Evolutionary conservation across 2,113 vertebrate genomes (phyloP).

Genomic region (Tylochromis polylepis): DNA sequence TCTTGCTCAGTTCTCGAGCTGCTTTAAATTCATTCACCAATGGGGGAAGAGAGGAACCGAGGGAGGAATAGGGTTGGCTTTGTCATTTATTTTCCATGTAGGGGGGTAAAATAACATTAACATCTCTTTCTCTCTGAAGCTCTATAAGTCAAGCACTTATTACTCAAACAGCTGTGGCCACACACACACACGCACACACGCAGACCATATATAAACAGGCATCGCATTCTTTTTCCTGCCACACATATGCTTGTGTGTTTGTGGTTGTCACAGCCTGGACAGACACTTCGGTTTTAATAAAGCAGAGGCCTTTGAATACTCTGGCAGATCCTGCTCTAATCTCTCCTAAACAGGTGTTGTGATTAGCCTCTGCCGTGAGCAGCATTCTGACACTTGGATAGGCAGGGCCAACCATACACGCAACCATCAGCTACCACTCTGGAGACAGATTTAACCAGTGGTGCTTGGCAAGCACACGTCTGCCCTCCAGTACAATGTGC

Average conservation of each 20-base stretch:
- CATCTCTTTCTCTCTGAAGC: slow-evolving; percentile 60
- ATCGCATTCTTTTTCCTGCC: not conserved
- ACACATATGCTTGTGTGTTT: not conserved
- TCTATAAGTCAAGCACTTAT: slow-evolving; percentile 54
- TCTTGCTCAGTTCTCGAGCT: slow-evolving; percentile 48
- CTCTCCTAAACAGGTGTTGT: slow-evolving; percentile 66
- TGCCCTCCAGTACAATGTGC: not conserved
- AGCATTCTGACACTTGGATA: slow-evolving; percentile 51
- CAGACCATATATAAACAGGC: not conserved
- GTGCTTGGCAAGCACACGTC: not conserved
- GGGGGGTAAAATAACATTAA: slow-evolving; percentile 61
- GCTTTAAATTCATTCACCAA: slow-evolving; percentile 60
- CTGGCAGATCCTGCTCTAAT: slow-evolving; percentile 53
- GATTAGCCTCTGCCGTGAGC: slow-evolving; percentile 51
- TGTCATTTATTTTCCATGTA: slow-evolving; percentile 59
- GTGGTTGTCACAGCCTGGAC: slow-evolving; percentile 28
- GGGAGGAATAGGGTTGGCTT: slow-evolving; percentile 23
- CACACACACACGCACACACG: not conserved
- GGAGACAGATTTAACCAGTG: slow-evolving; percentile 22
- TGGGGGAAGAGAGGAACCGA: slow-evolving; percentile 11
- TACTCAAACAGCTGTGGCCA: not conserved
- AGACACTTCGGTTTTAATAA: slow-evolving; percentile 55
- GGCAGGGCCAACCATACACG: slow-evolving; percentile 28
- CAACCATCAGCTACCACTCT: slow-evolving; percentile 17
- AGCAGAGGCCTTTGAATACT: slow-evolving; percentile 42